These are phyloP conservation scores for Dryadula phaetusa DNA, from an alignment of 2,888 invertebrate genomes.

Conservation along the genomic window DNA sequence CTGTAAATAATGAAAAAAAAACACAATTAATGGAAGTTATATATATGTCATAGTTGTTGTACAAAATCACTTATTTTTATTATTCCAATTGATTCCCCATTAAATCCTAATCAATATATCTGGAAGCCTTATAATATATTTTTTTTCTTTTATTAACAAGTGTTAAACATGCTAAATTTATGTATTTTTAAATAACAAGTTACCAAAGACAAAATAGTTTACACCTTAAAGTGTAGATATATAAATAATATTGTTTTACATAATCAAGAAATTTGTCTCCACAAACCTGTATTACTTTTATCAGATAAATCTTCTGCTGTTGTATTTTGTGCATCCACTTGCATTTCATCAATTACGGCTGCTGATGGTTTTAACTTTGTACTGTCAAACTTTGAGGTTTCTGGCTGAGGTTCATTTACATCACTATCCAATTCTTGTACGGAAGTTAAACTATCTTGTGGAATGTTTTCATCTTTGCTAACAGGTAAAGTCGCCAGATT, in stretches of 20 bases:
- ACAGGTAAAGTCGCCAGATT: constrained; percentile 73
- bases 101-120: no score
- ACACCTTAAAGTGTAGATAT: no score
- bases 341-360: constrained; percentile 71
- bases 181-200: no score
- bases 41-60: not conserved
- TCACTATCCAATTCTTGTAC: constrained; percentile 60
- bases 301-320: constrained; percentile 77
- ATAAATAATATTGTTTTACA: not conserved
- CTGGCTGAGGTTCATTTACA: constrained; percentile 57
- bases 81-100: not conserved
- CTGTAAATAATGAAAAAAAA: constrained; percentile 60
- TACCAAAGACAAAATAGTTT: no score
- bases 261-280: not conserved
- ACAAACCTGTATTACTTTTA: constrained; percentile 65
- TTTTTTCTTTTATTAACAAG: no score
- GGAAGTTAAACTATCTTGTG: constrained; percentile 56
- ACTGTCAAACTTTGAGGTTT: constrained; percentile 58
- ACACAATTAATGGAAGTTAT: no score
- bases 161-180: no score
- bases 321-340: constrained; percentile 71
- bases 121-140: no score
- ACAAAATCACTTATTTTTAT: not conserved
- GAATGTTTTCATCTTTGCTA: constrained; percentile 71
- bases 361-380: constrained; percentile 53